Conservation (phyloP, 2,797 vertebrate species). For the Sebastes cheni region DNA sequence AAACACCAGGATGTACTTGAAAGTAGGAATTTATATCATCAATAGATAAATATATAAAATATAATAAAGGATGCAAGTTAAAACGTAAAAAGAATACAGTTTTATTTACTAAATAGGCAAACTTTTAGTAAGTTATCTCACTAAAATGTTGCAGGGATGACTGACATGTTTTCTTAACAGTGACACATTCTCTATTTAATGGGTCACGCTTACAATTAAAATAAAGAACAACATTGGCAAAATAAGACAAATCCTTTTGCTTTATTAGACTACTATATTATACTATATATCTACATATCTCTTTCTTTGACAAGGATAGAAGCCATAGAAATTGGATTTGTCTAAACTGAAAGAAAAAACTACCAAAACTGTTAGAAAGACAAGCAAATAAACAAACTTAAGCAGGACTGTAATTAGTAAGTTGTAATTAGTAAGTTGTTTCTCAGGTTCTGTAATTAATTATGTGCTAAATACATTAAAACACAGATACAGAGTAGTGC, state of each 20-base stretch:
- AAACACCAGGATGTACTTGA: not conserved
- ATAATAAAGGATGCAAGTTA: not conserved
- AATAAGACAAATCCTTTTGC: not conserved
- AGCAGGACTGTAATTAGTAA: not conserved
- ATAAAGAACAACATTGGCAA: not conserved
- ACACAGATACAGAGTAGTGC: not conserved
- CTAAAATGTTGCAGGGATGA: not conserved
- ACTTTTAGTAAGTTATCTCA: not conserved
- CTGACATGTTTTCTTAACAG: not conserved
- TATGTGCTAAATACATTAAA: not conserved
- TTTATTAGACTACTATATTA: not conserved
- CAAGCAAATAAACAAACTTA: not conserved
- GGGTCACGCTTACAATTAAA: not conserved
- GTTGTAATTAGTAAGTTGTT: not conserved
- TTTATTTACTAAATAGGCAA: not conserved
- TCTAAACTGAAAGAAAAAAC: not conserved
- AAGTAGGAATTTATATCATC: not conserved
- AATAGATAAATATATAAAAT: not conserved
- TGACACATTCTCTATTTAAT: not conserved
- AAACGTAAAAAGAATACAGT: not conserved
- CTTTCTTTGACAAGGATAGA: too few relatives aligned
- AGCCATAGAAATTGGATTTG: not conserved
- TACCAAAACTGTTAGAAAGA: not conserved
- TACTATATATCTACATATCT: too few relatives aligned
- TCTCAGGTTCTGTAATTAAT: not conserved